Conservation (phyloP, 2,797 vertebrate genomes). For the Periophthalmus magnuspinnatus region DNA sequence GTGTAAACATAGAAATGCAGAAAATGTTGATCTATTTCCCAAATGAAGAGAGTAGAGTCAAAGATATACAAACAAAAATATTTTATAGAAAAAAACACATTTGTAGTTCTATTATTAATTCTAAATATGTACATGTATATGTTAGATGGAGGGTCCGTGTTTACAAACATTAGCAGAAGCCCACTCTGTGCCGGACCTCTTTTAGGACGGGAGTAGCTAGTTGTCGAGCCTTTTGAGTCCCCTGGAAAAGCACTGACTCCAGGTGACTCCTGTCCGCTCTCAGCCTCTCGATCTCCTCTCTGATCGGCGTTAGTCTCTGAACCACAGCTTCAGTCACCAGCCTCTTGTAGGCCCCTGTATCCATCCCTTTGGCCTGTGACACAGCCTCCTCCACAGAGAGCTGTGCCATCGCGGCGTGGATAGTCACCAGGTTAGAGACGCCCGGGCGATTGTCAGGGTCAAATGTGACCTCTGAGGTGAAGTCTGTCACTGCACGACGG, state of each 20-base stretch:
- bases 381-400: conserved; percentile 81
- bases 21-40: not conserved
- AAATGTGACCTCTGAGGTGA: conserved; percentile 90
- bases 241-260: conserved; percentile 78
- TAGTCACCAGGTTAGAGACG: conserved; percentile 89
- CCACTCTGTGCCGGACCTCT: conserved; percentile 83
- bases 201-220: conserved; percentile 82
- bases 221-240: conserved; percentile 80
- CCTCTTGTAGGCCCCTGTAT: conserved; percentile 88
- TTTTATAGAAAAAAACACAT: not conserved
- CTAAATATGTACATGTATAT: not conserved
- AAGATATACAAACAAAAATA: not conserved
- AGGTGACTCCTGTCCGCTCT: conserved; percentile 79
- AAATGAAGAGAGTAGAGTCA: not conserved
- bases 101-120: not conserved
- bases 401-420: conserved; percentile 82
- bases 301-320: conserved; percentile 85
- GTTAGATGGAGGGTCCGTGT: not conserved
- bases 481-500: conserved; percentile 92
- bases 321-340: conserved; percentile 86
- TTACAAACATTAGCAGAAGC: conserved; percentile 77
- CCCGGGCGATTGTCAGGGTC: conserved; percentile 84
- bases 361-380: conserved; percentile 72
- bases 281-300: conserved; percentile 83
- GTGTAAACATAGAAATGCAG: not conserved